A percentile compares a stretch with the other conserved stretches of the same genome.
phyloP scores from a whole-genome alignment of 2,113 vertebrate species.

The Chloroceryle aenea region DNA sequence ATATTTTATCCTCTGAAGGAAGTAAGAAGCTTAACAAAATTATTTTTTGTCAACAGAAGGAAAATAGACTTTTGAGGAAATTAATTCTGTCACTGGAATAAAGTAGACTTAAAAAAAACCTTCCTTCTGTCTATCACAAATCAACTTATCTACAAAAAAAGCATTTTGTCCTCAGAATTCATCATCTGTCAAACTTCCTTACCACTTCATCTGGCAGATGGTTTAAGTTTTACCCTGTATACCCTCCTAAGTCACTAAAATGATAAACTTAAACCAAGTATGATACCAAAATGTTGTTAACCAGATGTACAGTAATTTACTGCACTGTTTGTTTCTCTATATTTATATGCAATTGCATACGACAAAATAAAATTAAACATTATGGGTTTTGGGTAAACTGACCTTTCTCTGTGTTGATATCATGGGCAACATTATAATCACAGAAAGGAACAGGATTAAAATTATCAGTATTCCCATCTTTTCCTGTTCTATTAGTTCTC shows the following conservation, averaged over 20 bases:
- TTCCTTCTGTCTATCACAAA: not conserved
- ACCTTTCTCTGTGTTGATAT: not conserved
- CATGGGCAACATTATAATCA: not conserved
- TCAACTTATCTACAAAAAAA: not conserved
- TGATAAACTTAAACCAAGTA: not conserved
- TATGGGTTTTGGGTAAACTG: not conserved
- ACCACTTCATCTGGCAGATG: not conserved
- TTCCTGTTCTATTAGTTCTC: not conserved
- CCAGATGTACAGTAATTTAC: not conserved
- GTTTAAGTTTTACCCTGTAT: not conserved
- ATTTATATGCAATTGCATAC: not conserved
- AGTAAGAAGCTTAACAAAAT: not conserved
- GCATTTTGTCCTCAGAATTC: not conserved
- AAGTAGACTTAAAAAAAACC: not conserved
- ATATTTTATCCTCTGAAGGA: not conserved
- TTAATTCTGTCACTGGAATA: constrained; percentile 9
- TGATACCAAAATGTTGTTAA: not conserved
- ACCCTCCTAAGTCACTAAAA: not conserved
- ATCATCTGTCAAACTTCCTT: not conserved
- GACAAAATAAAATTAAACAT: not conserved
- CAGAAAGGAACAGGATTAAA: not conserved
- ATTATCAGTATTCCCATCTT: not conserved
- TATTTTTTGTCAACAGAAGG: not conserved
- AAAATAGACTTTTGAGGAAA: constrained; percentile 30
- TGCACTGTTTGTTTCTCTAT: not conserved